Conservation (phyloP, 2,888 invertebrate genomes). For the Tethea ocularis region DNA sequence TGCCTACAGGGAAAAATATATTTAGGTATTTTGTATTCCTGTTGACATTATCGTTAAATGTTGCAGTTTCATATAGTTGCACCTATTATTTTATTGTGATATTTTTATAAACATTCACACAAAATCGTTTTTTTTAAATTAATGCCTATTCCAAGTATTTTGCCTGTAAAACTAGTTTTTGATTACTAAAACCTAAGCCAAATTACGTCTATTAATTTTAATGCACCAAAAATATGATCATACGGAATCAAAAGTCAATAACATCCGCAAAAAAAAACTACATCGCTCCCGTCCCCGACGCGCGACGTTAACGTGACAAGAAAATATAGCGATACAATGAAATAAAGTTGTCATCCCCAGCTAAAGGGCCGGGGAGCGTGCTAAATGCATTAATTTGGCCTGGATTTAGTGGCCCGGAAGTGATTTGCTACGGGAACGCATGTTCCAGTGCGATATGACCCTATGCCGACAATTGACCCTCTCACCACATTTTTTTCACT, state of each 20-base stretch:
- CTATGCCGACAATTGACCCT: constrained; percentile 70
- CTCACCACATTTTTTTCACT: constrained; percentile 47
- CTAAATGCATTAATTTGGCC: constrained; percentile 84
- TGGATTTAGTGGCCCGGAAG: constrained; percentile 83
- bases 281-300: constrained; percentile 51
- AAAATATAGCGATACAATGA: constrained; percentile 80
- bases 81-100: too few relatives aligned
- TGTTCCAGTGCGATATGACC: constrained; percentile 74
- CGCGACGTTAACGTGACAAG: constrained; percentile 75
- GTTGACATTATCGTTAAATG: background rate
- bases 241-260: constrained; percentile 26
- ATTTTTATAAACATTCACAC: too few relatives aligned
- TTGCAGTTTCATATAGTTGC: background rate
- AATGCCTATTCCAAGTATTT: too few relatives aligned
- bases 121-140: too few relatives aligned
- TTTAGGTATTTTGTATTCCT: background rate
- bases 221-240: background rate
- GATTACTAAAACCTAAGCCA: too few relatives aligned
- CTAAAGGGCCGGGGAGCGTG: constrained; percentile 75
- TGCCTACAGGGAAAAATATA: too few relatives aligned
- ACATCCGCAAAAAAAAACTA: constrained; percentile 39
- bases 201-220: too few relatives aligned
- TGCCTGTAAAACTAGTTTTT: too few relatives aligned
- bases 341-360: constrained; percentile 83
- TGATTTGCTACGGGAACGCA: constrained; percentile 83